Base-by-base conservation (phyloP, 2,113 vertebrate species). In the Stigmatopora nigra region DNA sequence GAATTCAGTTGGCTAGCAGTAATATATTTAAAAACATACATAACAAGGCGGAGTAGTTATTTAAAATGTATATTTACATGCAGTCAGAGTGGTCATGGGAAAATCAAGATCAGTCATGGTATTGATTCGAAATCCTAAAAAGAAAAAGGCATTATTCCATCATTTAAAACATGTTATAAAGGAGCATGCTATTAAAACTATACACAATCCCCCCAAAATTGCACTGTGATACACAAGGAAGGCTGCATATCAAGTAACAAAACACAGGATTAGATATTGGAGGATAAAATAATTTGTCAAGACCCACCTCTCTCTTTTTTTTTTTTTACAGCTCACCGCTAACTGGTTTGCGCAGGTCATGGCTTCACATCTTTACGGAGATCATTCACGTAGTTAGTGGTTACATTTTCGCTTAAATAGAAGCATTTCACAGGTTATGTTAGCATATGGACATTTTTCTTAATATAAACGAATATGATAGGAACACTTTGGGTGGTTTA, bases 11-110 rank as follows among this genome's bases (percentile, higher is more conserved):
- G 38, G 38, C 38, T 41, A 41, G 38, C 38, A 41, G 38, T 41
- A 8, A 7, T 7, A 41, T 2, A 41, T 10, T 41, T 19, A 61
- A n/a, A 67, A 25, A 65, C 53, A 41, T 41, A 10, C 1, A 58
- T 2, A 16, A 70, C 19, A 46, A 65, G 7, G 45, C 55, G 2
- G 41, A 31, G 25, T 70, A 63, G 64, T 79, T 67, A 71, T 73
- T 64, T 62, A 53, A 7, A 66, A 66, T 36, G 36, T 81, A 85
- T 87, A 87, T 88, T 88, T 81, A 84, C 83, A 85, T 65, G 48
- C 65, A 46, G 68, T 65, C 78, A 78, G 60, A 82, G 79, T 79
- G 82, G 82, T 88, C 59, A 78, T 83, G 73, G 77, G 17, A 78
- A 58, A 76, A 72, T 45, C 63, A 78, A 61, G 20, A 69, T 17